Evolutionary conservation across 2,888 invertebrate genomes (phyloP).

Genomic region (Nudaria mundana): DNA sequence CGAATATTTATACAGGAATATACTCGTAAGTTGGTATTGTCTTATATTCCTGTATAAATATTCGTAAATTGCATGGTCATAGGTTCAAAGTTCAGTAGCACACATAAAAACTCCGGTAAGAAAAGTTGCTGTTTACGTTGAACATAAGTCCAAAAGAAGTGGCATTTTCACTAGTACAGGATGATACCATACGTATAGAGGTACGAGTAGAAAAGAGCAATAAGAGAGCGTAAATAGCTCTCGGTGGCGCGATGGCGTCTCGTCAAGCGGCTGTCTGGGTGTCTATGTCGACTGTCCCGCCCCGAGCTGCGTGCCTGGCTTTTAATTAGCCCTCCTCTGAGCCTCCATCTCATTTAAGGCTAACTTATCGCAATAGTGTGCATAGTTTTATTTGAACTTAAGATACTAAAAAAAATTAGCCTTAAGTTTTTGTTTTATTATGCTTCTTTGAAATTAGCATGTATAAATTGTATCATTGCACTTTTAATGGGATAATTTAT

Average conservation of each 20-base stretch:
- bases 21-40: too few relatives aligned
- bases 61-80: too few relatives aligned
- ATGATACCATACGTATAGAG: slow-evolving; percentile 14
- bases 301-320: slow-evolving; percentile 33
- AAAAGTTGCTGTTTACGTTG: not conserved
- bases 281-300: slow-evolving; percentile 23
- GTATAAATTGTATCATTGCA: too few relatives aligned
- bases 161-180: slow-evolving; percentile 6
- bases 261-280: slow-evolving; percentile 16
- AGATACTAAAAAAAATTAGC: too few relatives aligned
- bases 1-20: too few relatives aligned
- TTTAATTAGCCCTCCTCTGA: slow-evolving; percentile 56
- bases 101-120: too few relatives aligned
- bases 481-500: too few relatives aligned
- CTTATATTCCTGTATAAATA: too few relatives aligned
- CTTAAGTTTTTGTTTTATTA: too few relatives aligned
- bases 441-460: too few relatives aligned
- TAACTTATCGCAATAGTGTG: slow-evolving; percentile 13
- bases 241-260: slow-evolving; percentile 19
- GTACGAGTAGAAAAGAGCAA: slow-evolving; percentile 40
- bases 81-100: too few relatives aligned
- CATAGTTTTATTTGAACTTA: too few relatives aligned
- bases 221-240: slow-evolving; percentile 36
- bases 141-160: slow-evolving; percentile 10
- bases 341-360: slow-evolving; percentile 12